Evolutionary conservation across 2,888 invertebrate species (phyloP), one percentile per base, ranked within the genome.

Genomic region (Drosophila austrosaltans): DNA sequence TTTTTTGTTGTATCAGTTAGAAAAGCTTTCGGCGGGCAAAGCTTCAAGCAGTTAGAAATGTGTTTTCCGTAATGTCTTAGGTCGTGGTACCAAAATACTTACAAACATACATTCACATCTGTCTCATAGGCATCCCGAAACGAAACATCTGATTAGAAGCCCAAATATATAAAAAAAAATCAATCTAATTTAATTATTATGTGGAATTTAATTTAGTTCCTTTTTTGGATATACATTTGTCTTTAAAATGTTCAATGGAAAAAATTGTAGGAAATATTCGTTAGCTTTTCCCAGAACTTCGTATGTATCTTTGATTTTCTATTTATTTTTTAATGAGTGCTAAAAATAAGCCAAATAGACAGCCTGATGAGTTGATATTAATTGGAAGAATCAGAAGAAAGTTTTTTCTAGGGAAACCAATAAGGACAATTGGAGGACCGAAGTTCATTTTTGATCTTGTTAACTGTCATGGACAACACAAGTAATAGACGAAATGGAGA

Each of bases 1-100:
- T 66, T 66, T 71, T 42, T 36, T 66, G 48, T 20, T 56, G 56
- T 28, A 4, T 56, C 30, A 16, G 20, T 56, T 30, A 56, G 56
- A 16, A 30, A 32, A 56, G 56, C 56, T 56, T 56, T 56, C 16
- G 28, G 25, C 3, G 16, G 16, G 58, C 44, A 66, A 72, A 72
- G 70, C 73, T 71, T 42, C 58, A 5, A 0, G n/a, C 28, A 25
- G 42, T 32, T 39, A 10, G 53, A 58, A 12, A 57, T 59, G 22
- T 22, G 48, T 25, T 48, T 48, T 48, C 22, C 4, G 48, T 48
- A 48, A 48, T 48, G 48, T 48, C 48, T 48, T 10, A 48, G 48
- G 48, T 48, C 48, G 48, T 22, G 48, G 48, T 25, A 48, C 3
- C 48, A 5, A 25, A 2, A 25, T 16, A 10, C 10, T 8, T 2